phyloP scores from a whole-genome alignment of 2,113 vertebrate genomes.

The Brachyhypopomus gauderio region DNA sequence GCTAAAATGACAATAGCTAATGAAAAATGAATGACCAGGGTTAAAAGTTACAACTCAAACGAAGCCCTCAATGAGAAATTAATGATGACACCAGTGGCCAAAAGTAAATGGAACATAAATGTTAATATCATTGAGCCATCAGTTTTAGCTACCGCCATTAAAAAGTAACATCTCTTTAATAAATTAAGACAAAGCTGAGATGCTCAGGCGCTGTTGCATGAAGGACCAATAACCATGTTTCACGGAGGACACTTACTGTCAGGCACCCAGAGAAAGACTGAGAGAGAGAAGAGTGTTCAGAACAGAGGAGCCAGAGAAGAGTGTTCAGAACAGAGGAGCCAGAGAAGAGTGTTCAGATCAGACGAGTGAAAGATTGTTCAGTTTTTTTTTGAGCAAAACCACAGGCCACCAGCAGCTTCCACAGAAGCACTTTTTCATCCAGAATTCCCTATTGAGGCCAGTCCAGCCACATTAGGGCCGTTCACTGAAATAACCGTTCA shows the following conservation, averaged over 20 bases:
- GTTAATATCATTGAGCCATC: conserved; percentile 63
- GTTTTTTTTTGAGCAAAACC: background rate
- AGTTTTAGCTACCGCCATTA: conserved; percentile 55
- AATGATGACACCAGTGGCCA: conserved; percentile 62
- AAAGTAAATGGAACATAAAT: conserved; percentile 65
- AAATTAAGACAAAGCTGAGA: conserved; percentile 63
- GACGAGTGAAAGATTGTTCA: no score
- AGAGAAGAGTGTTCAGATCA: no score
- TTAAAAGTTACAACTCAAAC: conserved; percentile 65
- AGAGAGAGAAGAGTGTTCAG: conserved; percentile 46
- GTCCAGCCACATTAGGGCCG: conserved; percentile 31
- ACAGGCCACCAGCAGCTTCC: background rate
- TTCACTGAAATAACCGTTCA: conserved; percentile 16
- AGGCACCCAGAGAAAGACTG: conserved; percentile 51
- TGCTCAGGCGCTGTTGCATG: conserved; percentile 56
- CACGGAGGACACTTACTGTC: conserved; percentile 54
- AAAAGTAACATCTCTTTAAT: conserved; percentile 59
- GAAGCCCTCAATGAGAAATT: conserved; percentile 65
- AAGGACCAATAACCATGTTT: conserved; percentile 59
- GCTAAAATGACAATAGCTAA: conserved; percentile 64
- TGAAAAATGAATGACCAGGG: conserved; percentile 66
- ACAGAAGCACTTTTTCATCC: conserved; percentile 13
- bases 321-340: conserved; percentile 19
- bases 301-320: conserved; percentile 39
- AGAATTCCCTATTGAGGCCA: conserved; percentile 3